These are phyloP conservation scores for Mesembrinibis cayennensis DNA, from an alignment of 2,113 vertebrate species.

Conservation along the genomic window DNA sequence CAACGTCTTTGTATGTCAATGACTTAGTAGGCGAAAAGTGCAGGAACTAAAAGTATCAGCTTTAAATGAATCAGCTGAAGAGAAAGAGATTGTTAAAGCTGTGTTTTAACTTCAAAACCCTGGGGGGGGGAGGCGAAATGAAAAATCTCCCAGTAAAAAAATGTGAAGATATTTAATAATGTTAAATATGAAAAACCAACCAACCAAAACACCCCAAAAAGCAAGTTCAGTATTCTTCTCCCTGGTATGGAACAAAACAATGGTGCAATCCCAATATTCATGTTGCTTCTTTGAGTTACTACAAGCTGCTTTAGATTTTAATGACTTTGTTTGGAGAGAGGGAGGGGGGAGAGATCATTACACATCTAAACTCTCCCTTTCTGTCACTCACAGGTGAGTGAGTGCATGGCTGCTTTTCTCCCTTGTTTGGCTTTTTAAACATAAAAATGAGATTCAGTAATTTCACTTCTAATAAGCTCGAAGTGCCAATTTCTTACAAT, in stretches of 20 bases:
- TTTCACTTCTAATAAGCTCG: conserved; percentile 31
- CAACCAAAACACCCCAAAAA: background rate
- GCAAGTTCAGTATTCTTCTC: background rate
- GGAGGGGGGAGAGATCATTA: background rate
- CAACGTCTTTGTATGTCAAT: background rate
- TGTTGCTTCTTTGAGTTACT: background rate
- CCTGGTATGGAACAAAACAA: background rate
- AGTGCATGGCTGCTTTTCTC: conserved; percentile 3
- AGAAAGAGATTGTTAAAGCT: background rate
- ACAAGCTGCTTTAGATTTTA: background rate
- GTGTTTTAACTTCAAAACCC: background rate
- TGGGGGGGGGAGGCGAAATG: fast-evolving
- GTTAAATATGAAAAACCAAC: background rate
- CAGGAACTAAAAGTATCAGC: background rate
- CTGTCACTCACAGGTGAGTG: background rate
- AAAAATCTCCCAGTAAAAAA: background rate
- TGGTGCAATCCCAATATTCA: background rate
- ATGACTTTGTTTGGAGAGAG: background rate
- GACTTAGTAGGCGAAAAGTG: background rate
- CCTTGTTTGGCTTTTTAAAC: background rate
- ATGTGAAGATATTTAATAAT: background rate
- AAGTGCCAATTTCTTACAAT: conserved; percentile 34
- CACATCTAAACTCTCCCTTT: background rate
- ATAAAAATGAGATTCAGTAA: conserved; percentile 8
- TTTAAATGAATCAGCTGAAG: background rate